Base-by-base conservation (phyloP, 2,113 vertebrate species). In the Microcebus tavaratra region DNA sequence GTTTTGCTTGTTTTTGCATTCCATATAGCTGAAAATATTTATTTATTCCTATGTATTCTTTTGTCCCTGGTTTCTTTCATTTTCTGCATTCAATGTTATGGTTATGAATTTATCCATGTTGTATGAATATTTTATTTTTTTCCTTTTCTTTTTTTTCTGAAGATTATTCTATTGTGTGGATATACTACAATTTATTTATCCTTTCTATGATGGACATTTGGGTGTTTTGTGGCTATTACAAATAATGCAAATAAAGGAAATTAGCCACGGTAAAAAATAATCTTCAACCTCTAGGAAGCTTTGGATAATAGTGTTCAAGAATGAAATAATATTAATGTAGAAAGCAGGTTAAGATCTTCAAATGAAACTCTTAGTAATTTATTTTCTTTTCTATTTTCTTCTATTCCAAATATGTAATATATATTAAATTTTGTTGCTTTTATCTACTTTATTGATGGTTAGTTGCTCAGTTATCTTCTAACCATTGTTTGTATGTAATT, bases 301-400 rank as follows among this genome's bases (percentile, higher is more conserved):
- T 45, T 83, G 25, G 15, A 68, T 91, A 31, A 94, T 23, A 83
- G n/a, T 85, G 12, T 86, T 2, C 39, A 94, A 59, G 14, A 93
- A 86, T 67, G 50, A 86, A 81, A 86, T 89, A 89, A 61, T 80
- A 79, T 55, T 85, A 70, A 39, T 93, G 65, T 73, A 72, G 21
- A 57, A 88, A 88, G 17, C 34, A 76, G 39, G 34, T 93, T 78
- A 75, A 48, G 15, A 61, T 78, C 8, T 21, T 93, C 42, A 42
- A 70, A 70, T 6, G 12, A 63, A 53, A 48, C 20, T 42, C 20
- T 82, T 88, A 68, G 18, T 78, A 59, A 73, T 7, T 76, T 70
- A 80, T 42, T 81, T 78, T 88, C 36, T 89, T 59, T 12, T 55
- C 79, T 63, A 42, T 78, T 70, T 68, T 83, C 36, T 84, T 84